Evolutionary conservation across 2,888 invertebrate genomes (phyloP).

Genomic region (Andricus curvator): DNA sequence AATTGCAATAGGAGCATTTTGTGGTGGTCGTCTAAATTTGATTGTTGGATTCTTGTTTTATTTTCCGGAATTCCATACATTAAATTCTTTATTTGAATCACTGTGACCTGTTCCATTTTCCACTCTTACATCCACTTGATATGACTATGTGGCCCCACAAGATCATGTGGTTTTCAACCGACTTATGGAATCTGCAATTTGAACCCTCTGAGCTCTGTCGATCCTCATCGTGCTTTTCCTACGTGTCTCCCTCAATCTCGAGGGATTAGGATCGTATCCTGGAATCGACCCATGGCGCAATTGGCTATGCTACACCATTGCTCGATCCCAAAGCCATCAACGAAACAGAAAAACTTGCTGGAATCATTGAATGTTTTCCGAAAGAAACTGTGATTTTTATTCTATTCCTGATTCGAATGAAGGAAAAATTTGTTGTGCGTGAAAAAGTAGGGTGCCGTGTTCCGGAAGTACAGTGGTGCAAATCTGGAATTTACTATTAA

Average conservation of each 20-base stretch:
- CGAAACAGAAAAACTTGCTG: not conserved
- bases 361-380: not conserved
- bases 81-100: too few species aligned
- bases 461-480: too few species aligned
- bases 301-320: constrained; percentile 20
- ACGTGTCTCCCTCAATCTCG: constrained; percentile 25
- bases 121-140: constrained; percentile 2
- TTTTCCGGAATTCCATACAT: too few species aligned
- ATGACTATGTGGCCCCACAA: not conserved
- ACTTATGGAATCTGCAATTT: constrained; percentile 3
- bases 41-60: too few species aligned
- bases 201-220: not conserved
- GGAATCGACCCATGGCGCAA: not conserved
- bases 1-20: too few species aligned
- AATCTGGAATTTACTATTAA: too few species aligned
- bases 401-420: not conserved
- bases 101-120: not conserved
- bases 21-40: too few species aligned
- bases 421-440: not conserved
- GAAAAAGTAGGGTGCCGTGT: not conserved
- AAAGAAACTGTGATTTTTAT: not conserved
- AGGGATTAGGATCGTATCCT: constrained; percentile 18
- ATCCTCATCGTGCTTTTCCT: not conserved
- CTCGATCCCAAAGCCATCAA: constrained; percentile 1
- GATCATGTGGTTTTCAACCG: constrained; percentile 1